phyloP scores from a whole-genome alignment of 2,113 vertebrate species.

The Suricata suricatta region DNA sequence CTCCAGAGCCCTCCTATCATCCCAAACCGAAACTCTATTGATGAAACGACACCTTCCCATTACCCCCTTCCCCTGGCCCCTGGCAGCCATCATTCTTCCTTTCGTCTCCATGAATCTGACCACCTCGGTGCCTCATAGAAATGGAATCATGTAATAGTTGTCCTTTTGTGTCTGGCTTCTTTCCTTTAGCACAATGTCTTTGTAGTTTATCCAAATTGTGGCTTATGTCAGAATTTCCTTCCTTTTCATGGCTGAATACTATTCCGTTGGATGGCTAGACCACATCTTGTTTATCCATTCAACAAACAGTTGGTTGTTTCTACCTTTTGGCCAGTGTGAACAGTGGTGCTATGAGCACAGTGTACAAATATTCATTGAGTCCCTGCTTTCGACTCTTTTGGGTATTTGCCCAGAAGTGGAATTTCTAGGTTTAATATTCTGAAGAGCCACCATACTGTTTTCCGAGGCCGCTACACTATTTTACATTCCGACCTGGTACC shows the following conservation, averaged over 20 bases:
- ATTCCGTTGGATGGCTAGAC: background rate
- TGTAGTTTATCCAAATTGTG: background rate
- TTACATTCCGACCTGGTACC: background rate
- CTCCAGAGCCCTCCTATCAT: background rate
- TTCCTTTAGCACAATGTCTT: background rate
- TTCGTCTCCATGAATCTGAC: background rate
- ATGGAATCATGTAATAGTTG: background rate
- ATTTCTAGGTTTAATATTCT: background rate
- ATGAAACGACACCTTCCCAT: background rate
- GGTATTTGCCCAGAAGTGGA: background rate
- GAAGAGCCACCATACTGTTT: background rate
- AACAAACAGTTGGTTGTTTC: background rate
- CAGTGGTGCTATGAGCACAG: background rate
- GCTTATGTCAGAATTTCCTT: background rate
- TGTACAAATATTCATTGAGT: background rate
- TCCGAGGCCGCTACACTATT: background rate
- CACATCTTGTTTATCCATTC: background rate
- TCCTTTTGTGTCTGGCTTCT: background rate
- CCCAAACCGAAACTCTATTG: background rate
- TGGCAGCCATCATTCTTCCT: background rate
- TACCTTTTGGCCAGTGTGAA: background rate
- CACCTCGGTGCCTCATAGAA: background rate
- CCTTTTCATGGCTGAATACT: background rate
- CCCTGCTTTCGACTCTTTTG: background rate
- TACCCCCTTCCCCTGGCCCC: rapidly evolving